Evolutionary conservation across 2,888 invertebrate genomes (phyloP), one percentile per base, ranked within the genome.

Genomic region (Odontothrips loti): DNA sequence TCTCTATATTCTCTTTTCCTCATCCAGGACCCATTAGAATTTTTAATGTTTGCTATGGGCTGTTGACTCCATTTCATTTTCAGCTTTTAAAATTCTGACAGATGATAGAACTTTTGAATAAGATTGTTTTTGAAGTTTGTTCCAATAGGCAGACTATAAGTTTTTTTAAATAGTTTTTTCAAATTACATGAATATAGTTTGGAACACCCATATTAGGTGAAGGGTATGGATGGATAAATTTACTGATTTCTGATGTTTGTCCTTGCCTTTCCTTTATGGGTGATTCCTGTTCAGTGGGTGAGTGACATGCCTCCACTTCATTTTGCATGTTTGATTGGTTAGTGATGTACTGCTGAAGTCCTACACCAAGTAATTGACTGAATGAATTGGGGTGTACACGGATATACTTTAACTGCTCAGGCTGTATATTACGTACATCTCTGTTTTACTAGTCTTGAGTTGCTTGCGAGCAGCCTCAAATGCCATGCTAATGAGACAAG

Each of bases 1-100:
- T 68, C 29, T n/a, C 79, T 75, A 47, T 75, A 68, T 75, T 81
- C 2, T 27, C 47, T 58, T 29, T 82, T 80, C 79, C 51, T 51
- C 20, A 17, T 68, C 47, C 47, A 29, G 51, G 27, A 80, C 34
- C 34, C 34, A 43, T 43, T 43, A 43, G 34, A 43, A 6, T 4
- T 6, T 43, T 43, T 43, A 43, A 2, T 43, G 6, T 43, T 43
- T 51, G 15, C 51, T 51, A 51, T 51, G 51, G 9, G 51, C 51
- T 12, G 12, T 51, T 51, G 23, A 75, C 68, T 23, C 68, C 68
- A 75, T 75, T 75, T 15, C 58, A 58, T 58, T 58, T 58, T 58
- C 6, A 58, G 20, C 20, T 58, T 17, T 75, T 27, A 9, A 58
- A 58, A 58, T 15, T 58, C 6, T 58, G 58, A 58, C 20, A 68